Conservation (phyloP, 2,888 invertebrate genomes). For the Syrista parreyssii region DNA sequence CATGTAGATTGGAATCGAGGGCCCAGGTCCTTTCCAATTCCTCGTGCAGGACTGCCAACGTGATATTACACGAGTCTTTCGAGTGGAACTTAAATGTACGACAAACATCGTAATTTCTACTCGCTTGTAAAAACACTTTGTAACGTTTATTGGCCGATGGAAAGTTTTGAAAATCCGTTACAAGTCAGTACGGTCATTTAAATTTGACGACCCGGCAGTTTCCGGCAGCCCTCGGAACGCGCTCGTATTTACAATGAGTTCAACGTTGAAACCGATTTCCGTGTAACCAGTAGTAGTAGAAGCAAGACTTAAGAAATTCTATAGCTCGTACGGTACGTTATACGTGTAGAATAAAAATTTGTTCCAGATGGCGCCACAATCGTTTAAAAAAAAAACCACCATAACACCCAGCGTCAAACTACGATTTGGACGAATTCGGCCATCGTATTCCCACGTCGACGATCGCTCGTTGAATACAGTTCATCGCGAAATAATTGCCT, state of each 20-base stretch:
- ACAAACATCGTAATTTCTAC: neutral
- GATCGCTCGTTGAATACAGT: slow-evolving; percentile 41
- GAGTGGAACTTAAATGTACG: neutral
- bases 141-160: neutral
- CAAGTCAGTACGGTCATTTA: neutral
- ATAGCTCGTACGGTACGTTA: neutral
- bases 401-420: slow-evolving; percentile 15
- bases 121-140: neutral
- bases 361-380: slow-evolving; percentile 33
- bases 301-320: neutral
- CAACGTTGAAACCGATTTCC: neutral
- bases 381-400: slow-evolving; percentile 35
- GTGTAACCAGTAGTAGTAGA: neutral
- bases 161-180: neutral
- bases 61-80: neutral
- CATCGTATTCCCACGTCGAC: neutral
- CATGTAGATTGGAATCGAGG: neutral
- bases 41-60: neutral
- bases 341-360: slow-evolving; percentile 12
- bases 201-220: neutral
- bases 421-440: slow-evolving; percentile 24
- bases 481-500: slow-evolving; percentile 37
- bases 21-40: neutral
- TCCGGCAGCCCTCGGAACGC: neutral
- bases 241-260: neutral